Evolutionary conservation across 2,888 invertebrate genomes (phyloP).

Genomic region (Xestia sexstrigata): DNA sequence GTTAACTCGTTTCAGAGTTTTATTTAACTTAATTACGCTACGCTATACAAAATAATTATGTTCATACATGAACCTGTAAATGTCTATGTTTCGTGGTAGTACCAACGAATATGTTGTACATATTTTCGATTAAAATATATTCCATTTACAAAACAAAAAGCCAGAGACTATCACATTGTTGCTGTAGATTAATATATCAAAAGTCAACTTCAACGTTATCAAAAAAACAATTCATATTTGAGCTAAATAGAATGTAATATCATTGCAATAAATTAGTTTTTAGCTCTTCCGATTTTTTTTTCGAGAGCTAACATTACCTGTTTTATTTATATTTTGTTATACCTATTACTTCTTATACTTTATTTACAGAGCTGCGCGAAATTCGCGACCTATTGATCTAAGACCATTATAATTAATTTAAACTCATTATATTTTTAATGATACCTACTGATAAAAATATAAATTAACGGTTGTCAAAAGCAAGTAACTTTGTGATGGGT

Average conservation of each 20-base stretch:
- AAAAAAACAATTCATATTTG: slow-evolving; percentile 42
- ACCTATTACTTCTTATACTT: neutral
- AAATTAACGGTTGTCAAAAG: neutral
- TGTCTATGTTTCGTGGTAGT: too few species aligned
- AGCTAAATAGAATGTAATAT: neutral
- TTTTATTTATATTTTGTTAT: slow-evolving; percentile 4
- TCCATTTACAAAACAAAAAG: slow-evolving; percentile 29
- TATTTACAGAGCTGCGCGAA: slow-evolving; percentile 28
- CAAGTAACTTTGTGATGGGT: neutral
- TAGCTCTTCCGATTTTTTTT: slow-evolving; percentile 3
- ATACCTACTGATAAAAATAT: neutral
- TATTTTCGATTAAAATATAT: neutral
- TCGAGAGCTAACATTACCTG: slow-evolving; percentile 1
- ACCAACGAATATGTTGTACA: neutral
- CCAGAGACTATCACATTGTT: slow-evolving; percentile 42
- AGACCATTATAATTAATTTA: neutral
- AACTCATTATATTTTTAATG: slow-evolving; percentile 21
- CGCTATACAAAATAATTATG: neutral
- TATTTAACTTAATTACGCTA: neutral
- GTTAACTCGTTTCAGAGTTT: neutral
- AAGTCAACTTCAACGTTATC: slow-evolving; percentile 20
- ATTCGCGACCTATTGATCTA: neutral
- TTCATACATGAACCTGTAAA: too few species aligned
- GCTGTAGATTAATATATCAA: slow-evolving; percentile 34
- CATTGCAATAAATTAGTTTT: neutral